phyloP scores from a whole-genome alignment of 2,888 invertebrate species.

The Metallyticus violacea region DNA sequence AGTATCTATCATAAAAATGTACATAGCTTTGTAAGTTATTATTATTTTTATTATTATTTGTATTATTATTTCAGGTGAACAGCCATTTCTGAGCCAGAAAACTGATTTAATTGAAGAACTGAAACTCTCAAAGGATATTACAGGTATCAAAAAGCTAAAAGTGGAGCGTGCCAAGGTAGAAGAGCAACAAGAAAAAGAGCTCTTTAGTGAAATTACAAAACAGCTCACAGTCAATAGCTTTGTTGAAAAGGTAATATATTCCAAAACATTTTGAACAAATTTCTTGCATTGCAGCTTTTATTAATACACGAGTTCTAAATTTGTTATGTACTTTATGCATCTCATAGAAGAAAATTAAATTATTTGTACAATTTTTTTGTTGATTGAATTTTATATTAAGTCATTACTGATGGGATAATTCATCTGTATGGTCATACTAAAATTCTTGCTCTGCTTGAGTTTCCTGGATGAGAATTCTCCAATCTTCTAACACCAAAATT shows the following conservation, averaged over 20 bases:
- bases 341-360: too few relatives aligned
- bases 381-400: too few relatives aligned
- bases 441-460: too few relatives aligned
- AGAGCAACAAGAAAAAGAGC: slow-evolving; percentile 76
- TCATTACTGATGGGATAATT: too few relatives aligned
- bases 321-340: too few relatives aligned
- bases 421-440: too few relatives aligned
- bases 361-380: too few relatives aligned
- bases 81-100: slow-evolving; percentile 68
- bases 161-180: slow-evolving; percentile 84
- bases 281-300: neutral
- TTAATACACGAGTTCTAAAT: too few relatives aligned
- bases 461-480: too few relatives aligned
- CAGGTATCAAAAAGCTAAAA: slow-evolving; percentile 90
- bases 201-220: slow-evolving; percentile 79
- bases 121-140: slow-evolving; percentile 88
- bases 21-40: neutral
- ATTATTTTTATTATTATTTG: neutral
- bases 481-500: too few relatives aligned
- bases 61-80: slow-evolving; percentile 51
- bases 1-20: neutral
- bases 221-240: slow-evolving; percentile 83
- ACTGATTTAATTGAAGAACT: slow-evolving; percentile 88
- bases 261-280: neutral
- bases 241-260: slow-evolving; percentile 76